A percentile compares a stretch with the other conserved stretches of the same genome.
phyloP scores from a whole-genome alignment of 2,888 invertebrate species.

The Vesta saturnalis region DNA sequence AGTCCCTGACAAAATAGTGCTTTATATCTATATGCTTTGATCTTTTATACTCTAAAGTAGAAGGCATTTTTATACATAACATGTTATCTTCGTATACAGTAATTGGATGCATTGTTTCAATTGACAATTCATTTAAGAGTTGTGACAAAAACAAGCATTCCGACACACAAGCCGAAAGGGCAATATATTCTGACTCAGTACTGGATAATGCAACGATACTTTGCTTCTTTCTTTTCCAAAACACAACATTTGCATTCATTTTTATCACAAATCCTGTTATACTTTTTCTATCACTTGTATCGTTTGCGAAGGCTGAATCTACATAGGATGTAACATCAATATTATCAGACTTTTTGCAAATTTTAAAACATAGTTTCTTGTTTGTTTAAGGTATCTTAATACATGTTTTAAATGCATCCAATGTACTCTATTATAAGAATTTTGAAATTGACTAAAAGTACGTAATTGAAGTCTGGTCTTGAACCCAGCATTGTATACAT shows the following conservation, averaged over 20 bases:
- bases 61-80: not conserved
- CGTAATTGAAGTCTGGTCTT: not conserved
- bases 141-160: conserved; percentile 16
- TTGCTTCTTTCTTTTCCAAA: conserved; percentile 38
- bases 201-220: conserved; percentile 29
- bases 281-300: too few species aligned
- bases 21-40: not conserved
- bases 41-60: not conserved
- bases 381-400: not conserved
- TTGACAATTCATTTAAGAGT: not conserved
- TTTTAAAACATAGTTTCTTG: not conserved
- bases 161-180: conserved; percentile 13
- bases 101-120: not conserved
- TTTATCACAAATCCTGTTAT: too few species aligned
- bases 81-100: not conserved
- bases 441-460: too few species aligned
- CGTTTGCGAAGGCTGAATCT: too few species aligned
- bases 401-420: not conserved
- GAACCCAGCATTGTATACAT: not conserved
- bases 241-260: too few species aligned
- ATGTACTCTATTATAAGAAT: too few species aligned
- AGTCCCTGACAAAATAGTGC: not conserved
- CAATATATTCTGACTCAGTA: conserved; percentile 29
- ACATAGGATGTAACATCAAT: not conserved
- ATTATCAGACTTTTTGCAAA: not conserved